Conservation (phyloP, 2,113 vertebrate species). For the Solenodon paradoxus region DNA sequence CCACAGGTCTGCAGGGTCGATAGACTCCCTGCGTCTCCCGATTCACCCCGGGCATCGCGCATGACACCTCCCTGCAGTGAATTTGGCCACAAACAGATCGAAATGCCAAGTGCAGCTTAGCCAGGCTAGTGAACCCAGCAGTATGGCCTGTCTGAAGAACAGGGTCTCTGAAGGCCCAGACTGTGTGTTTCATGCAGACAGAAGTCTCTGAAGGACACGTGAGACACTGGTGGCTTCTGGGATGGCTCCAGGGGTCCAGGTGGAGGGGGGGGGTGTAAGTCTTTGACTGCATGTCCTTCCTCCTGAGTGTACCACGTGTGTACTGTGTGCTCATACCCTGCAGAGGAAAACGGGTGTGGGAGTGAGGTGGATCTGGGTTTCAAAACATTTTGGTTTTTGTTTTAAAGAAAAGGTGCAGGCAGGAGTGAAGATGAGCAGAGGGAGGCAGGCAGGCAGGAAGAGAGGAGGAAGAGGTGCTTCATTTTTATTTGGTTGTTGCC, state of each 20-base stretch:
- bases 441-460: too few relatives aligned
- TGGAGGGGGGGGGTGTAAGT: neutral
- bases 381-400: too few relatives aligned
- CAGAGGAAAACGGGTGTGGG: neutral
- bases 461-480: too few relatives aligned
- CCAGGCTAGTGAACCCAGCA: neutral
- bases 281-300: neutral
- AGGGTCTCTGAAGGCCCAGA: neutral
- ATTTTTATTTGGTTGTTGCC: too few relatives aligned
- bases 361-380: neutral
- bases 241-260: too few relatives aligned
- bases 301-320: accelerated
- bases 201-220: neutral
- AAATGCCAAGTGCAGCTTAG: neutral
- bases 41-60: neutral
- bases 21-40: neutral
- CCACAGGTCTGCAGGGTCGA: neutral
- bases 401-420: too few relatives aligned
- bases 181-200: too few relatives aligned
- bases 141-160: neutral
- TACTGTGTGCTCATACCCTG: neutral
- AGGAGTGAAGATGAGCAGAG: too few relatives aligned
- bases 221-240: neutral
- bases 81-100: neutral
- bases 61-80: neutral